Evolutionary conservation across 2,888 invertebrate genomes (phyloP).

Genomic region (Eupelmus urozonus): DNA sequence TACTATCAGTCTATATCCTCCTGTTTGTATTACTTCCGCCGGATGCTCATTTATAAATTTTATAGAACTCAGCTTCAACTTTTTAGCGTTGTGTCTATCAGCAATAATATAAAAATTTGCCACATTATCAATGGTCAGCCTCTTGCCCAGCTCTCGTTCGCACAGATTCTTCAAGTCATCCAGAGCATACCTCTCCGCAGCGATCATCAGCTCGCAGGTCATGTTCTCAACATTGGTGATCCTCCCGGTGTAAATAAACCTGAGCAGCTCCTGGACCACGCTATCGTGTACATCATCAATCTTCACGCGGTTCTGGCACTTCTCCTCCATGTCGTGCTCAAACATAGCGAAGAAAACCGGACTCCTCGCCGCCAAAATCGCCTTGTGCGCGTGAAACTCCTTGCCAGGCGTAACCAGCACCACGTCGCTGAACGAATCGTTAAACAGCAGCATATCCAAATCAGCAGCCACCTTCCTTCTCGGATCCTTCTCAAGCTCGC

Average conservation of each 20-base stretch:
- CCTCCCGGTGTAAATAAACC: constrained; percentile 17
- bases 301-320: not conserved
- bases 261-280: not conserved
- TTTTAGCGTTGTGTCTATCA: not conserved
- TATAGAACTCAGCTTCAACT: not conserved
- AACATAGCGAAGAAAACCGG: constrained; percentile 41
- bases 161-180: constrained; percentile 13
- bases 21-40: not conserved
- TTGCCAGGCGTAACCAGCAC: not conserved
- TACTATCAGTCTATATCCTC: not conserved
- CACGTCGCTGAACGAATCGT: constrained; percentile 1
- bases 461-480: not conserved
- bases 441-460: not conserved
- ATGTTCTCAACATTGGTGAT: not conserved
- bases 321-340: constrained; percentile 24
- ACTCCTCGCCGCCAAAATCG: constrained; percentile 20
- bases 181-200: constrained; percentile 27
- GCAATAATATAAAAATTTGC: not conserved
- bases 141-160: not conserved
- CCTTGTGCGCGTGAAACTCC: constrained; percentile 23
- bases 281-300: constrained; percentile 5
- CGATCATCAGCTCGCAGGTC: not conserved
- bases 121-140: not conserved
- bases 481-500: too few species aligned
- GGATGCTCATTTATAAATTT: constrained; percentile 13